A percentile compares a stretch with the other conserved stretches of the same genome.
Evolutionary conservation across 2,113 vertebrate species (phyloP).

Genomic region (Myotis yumanensis): DNA sequence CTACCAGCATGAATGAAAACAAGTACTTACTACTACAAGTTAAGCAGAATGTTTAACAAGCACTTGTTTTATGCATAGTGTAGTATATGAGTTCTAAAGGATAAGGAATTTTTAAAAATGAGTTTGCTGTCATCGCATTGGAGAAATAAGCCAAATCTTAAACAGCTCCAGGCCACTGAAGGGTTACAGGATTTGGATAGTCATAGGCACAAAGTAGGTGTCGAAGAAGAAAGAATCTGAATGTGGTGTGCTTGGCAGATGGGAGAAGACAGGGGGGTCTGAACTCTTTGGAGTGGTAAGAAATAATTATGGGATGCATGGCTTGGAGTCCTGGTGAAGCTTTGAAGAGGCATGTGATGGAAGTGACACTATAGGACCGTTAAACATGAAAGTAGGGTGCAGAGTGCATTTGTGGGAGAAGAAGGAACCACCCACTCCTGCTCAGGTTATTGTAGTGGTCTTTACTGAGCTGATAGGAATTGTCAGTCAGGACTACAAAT

Average conservation of each 20-base stretch:
- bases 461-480: neutral
- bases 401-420: neutral
- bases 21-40: neutral
- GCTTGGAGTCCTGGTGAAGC: neutral
- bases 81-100: neutral
- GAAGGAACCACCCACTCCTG: accelerated
- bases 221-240: neutral
- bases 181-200: neutral
- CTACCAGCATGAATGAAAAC: neutral
- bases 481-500: neutral
- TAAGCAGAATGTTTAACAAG: neutral
- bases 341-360: neutral
- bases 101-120: neutral
- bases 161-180: neutral
- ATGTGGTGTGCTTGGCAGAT: neutral
- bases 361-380: neutral
- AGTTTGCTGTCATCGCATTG: neutral
- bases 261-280: neutral
- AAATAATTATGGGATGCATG: neutral
- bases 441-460: no score
- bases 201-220: neutral
- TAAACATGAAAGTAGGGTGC: accelerated
- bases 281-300: neutral
- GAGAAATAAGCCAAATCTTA: neutral
- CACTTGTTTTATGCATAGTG: neutral